A percentile compares a stretch with the other conserved stretches of the same genome.
Evolutionary conservation across 2,113 vertebrate genomes (phyloP).

Genomic region (Mastomys natalensis): DNA sequence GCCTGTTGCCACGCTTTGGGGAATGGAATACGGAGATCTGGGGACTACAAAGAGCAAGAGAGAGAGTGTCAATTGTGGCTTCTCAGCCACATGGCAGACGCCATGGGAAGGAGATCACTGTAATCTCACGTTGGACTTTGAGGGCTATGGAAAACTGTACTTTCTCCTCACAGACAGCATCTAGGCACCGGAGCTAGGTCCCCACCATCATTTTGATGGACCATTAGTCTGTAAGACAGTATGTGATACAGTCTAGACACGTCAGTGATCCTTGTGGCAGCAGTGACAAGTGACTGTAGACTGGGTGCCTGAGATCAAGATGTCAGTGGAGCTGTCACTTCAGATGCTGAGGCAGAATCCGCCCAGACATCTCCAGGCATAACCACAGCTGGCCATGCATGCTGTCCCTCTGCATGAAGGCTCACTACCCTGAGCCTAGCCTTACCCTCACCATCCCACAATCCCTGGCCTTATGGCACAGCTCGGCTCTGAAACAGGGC

Average conservation of each 20-base stretch:
- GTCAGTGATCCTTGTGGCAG: not conserved
- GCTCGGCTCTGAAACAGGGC: not conserved
- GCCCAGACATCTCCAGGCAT: not conserved
- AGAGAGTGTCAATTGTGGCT: not conserved
- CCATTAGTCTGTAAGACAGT: not conserved
- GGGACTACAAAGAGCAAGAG: conserved; percentile 40
- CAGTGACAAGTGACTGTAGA: not conserved
- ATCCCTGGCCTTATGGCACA: not conserved
- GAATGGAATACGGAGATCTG: conserved; percentile 39
- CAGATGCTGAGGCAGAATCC: not conserved
- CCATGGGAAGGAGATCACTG: not conserved
- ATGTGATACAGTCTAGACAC: not conserved
- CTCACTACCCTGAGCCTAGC: not conserved
- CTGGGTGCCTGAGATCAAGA: not conserved
- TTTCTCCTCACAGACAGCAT: not conserved
- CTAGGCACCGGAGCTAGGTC: not conserved
- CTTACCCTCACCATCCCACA: not conserved
- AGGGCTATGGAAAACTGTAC: not conserved
- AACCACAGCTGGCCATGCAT: no score
- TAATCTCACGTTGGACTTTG: not conserved
- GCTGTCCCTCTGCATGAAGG: not conserved
- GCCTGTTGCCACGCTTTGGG: conserved; percentile 48
- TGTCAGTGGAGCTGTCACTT: not conserved
- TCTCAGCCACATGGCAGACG: not conserved
- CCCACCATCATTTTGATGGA: not conserved